These are phyloP conservation scores for Paratrypauchen microcephalus DNA, from an alignment of 2,797 vertebrate genomes.

Conservation along the genomic window DNA sequence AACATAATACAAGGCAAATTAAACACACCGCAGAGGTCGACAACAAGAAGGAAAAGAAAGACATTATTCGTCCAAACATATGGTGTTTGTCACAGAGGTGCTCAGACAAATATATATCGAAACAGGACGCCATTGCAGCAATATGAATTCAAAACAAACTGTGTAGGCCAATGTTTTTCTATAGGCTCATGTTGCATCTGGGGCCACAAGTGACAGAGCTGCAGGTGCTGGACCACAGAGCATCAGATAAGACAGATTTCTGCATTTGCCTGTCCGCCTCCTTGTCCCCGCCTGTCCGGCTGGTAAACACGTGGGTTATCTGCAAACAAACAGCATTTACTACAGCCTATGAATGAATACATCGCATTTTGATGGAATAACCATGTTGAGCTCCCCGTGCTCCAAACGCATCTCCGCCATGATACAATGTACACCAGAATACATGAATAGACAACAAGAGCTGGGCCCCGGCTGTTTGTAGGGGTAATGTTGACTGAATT, in stretches of 20 bases:
- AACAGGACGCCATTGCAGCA: conserved; percentile 9
- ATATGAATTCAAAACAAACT: conserved; percentile 16
- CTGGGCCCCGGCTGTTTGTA: conserved; percentile 64
- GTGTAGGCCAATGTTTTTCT: conserved; percentile 5
- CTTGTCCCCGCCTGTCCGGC: conserved; percentile 23
- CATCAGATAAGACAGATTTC: conserved; percentile 63
- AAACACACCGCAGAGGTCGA: not conserved
- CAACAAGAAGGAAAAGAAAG: not conserved
- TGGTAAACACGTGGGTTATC: conserved; percentile 71
- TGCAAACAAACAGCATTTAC: conserved; percentile 78
- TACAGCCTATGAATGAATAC: conserved; percentile 71
- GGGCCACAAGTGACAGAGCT: conserved; percentile 37
- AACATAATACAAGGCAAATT: not conserved
- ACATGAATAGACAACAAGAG: conserved; percentile 80
- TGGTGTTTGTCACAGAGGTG: conserved; percentile 39
- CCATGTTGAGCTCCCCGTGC: conserved; percentile 50
- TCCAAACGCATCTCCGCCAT: conserved; percentile 58
- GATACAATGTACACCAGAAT: conserved; percentile 79
- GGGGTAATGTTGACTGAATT: conserved; percentile 76
- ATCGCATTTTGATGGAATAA: conserved; percentile 77
- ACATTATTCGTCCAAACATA: conserved; percentile 47
- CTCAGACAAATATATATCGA: conserved; percentile 35
- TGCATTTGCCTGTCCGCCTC: conserved; percentile 53
- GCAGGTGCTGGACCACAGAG: conserved; percentile 46
- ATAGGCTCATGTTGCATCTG: conserved; percentile 17